A percentile compares a stretch with the other conserved stretches of the same genome.
These are phyloP conservation scores for Lypha dubia DNA, from an alignment of 2,888 invertebrate genomes.

Conservation along the genomic window DNA sequence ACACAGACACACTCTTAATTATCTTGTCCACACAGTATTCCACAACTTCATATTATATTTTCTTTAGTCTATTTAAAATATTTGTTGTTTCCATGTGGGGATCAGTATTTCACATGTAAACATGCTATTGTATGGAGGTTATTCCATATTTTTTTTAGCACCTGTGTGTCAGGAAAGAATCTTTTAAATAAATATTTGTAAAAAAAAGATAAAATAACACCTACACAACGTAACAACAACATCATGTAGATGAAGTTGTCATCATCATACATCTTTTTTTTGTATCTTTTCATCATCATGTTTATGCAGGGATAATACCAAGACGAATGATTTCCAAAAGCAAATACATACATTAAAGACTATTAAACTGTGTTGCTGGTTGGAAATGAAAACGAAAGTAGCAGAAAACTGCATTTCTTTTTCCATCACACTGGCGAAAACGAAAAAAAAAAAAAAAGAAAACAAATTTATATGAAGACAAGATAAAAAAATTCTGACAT, in stretches of 20 bases:
- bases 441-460: neutral
- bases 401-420: slow-evolving; percentile 22
- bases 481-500: slow-evolving; percentile 33
- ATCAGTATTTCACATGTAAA: slow-evolving; percentile 66
- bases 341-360: slow-evolving; percentile 24
- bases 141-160: slow-evolving; percentile 46
- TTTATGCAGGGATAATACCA: neutral
- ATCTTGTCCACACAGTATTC: slow-evolving; percentile 13
- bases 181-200: slow-evolving; percentile 35
- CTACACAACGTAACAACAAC: slow-evolving; percentile 6
- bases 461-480: neutral
- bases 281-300: neutral
- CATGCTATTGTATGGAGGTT: slow-evolving; percentile 48
- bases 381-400: slow-evolving; percentile 45
- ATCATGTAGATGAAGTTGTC: slow-evolving; percentile 29
- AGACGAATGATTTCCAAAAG: neutral
- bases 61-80: slow-evolving; percentile 11
- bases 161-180: slow-evolving; percentile 51
- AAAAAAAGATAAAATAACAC: slow-evolving; percentile 29
- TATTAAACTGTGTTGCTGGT: neutral
- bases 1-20: slow-evolving; percentile 5
- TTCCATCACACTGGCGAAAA: neutral
- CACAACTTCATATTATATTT: slow-evolving; percentile 29
- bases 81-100: slow-evolving; percentile 47
- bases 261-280: neutral